phyloP scores from a whole-genome alignment of 2,113 vertebrate genomes.

The Crotalus horridus region DNA sequence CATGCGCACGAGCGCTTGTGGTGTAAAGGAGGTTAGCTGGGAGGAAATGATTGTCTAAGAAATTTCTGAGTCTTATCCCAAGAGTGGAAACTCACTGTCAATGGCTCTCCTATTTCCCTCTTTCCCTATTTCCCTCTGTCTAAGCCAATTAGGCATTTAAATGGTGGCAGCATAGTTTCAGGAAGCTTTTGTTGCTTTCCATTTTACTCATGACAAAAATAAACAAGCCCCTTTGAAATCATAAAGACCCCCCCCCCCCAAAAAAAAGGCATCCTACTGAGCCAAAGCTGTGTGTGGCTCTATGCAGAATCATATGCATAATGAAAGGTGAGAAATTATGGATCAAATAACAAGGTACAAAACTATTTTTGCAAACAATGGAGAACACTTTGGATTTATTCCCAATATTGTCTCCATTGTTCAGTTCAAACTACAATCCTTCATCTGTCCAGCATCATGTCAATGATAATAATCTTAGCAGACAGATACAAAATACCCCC shows the following conservation, averaged over 20 bases:
- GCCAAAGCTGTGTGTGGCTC: conserved; percentile 35
- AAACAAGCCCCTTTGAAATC: conserved; percentile 60
- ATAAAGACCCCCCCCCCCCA: conserved; percentile 14
- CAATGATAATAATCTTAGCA: conserved; percentile 63
- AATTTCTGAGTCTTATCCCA: conserved; percentile 38
- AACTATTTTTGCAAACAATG: conserved; percentile 60
- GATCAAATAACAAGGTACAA: conserved; percentile 62
- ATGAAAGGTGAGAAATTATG: conserved; percentile 64
- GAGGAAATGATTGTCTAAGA: conserved; percentile 40
- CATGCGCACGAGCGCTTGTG: not conserved
- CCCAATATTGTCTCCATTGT: conserved; percentile 62
- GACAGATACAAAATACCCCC: conserved; percentile 65
- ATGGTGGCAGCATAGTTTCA: conserved; percentile 51
- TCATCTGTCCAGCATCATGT: conserved; percentile 66
- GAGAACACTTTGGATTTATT: conserved; percentile 60
- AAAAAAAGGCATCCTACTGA: conserved; percentile 50
- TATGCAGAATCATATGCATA: conserved; percentile 56
- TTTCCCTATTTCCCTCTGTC: conserved; percentile 50
- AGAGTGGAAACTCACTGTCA: conserved; percentile 37
- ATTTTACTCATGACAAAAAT: conserved; percentile 62
- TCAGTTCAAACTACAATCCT: conserved; percentile 65
- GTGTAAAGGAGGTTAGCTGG: not conserved
- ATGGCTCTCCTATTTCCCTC: conserved; percentile 42
- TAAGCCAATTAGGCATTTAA: conserved; percentile 62
- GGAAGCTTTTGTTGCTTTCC: conserved; percentile 63